Conservation (phyloP, 2,113 vertebrate genomes). For the Panthera leo region DNA sequence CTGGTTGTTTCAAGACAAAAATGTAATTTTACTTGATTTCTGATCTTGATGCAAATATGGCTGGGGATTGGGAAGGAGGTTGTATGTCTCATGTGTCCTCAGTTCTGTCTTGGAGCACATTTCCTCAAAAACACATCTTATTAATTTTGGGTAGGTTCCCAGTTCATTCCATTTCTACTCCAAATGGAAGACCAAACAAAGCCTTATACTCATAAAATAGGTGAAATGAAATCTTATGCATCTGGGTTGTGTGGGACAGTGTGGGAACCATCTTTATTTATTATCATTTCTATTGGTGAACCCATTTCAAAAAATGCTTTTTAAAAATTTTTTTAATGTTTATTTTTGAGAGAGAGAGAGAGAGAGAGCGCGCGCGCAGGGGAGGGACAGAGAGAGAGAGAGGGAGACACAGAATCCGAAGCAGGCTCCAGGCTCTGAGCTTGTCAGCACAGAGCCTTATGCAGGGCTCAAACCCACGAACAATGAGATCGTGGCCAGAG, state of each 20-base stretch:
- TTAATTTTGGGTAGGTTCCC: not conserved
- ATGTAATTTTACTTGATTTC: constrained; percentile 4
- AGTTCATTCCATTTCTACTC: not conserved
- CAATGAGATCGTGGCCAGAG: no score
- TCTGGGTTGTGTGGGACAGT: not conserved
- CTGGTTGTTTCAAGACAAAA: constrained; percentile 7
- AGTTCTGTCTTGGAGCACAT: not conserved
- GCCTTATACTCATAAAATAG: not conserved
- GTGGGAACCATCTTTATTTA: not conserved
- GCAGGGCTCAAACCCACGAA: no score
- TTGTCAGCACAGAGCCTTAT: no score
- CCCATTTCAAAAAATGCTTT: not conserved
- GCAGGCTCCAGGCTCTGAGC: no score
- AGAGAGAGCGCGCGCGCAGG: no score
- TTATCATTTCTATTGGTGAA: not conserved
- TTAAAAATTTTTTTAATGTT: no score
- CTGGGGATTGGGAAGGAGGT: not conserved
- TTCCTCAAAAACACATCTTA: not conserved
- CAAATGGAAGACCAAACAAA: not conserved
- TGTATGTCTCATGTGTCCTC: not conserved
- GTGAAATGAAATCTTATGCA: not conserved
- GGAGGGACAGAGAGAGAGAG: no score
- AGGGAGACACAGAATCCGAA: no score
- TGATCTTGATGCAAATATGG: not conserved
- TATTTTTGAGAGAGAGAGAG: no score